These are phyloP conservation scores for Troglohyphantes excavatus DNA, from an alignment of 2,888 invertebrate genomes.

Conservation along the genomic window DNA sequence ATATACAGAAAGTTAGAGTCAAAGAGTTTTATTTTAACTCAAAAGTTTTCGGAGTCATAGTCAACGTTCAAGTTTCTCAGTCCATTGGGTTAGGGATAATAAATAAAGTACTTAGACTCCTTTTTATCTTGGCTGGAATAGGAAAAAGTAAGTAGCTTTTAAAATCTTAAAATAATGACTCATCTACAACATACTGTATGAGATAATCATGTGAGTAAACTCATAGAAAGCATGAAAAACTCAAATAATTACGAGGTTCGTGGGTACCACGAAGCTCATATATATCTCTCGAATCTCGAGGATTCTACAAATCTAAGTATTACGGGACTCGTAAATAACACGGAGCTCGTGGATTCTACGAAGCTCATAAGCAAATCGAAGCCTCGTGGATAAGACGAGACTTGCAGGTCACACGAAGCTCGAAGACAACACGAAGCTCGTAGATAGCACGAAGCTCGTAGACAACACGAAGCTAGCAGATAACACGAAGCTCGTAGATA, in stretches of 20 bases:
- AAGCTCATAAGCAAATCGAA: too few species aligned
- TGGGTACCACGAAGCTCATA: too few species aligned
- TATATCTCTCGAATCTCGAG: too few species aligned
- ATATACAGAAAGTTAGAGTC: slow-evolving; percentile 11
- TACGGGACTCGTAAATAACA: too few species aligned
- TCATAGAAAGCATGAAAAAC: neutral
- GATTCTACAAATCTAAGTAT: too few species aligned
- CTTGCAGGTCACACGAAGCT: too few species aligned
- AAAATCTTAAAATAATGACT: slow-evolving; percentile 24
- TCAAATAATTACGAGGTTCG: neutral
- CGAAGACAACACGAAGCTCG: neutral
- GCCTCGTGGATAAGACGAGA: too few species aligned
- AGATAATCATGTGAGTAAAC: neutral
- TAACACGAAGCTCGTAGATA: neutral
- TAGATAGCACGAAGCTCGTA: neutral
- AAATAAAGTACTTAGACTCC: slow-evolving; percentile 22
- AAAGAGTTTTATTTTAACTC: slow-evolving; percentile 31
- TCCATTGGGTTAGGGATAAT: slow-evolving; percentile 30
- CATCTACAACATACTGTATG: slow-evolving; percentile 7
- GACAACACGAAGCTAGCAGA: neutral
- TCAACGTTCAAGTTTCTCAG: slow-evolving; percentile 20
- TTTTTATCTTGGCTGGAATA: slow-evolving; percentile 67
- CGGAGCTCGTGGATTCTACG: too few species aligned
- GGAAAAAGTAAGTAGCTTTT: slow-evolving; percentile 49
- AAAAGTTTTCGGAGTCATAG: slow-evolving; percentile 28